Evolutionary conservation across 1,140 invertebrate species (phyloP), one percentile per base, ranked within the genome.

Genomic region (Zaprionus ghesquierei): DNA sequence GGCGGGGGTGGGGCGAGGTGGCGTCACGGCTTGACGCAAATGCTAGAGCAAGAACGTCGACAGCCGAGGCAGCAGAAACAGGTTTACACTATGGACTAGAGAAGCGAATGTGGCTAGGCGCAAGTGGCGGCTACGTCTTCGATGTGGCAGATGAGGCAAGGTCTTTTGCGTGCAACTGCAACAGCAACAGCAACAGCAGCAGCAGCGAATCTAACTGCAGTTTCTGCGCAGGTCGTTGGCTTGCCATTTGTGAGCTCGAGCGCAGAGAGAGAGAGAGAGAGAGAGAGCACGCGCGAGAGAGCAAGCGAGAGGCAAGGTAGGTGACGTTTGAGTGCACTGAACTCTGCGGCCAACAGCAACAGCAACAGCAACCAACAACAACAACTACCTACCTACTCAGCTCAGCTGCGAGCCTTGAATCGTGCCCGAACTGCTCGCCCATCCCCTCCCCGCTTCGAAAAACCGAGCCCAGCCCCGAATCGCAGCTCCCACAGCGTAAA

Each of bases 171-270:
- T 87, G 84, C 79, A 82, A 82, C 49, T 72, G 84, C 84, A 87
- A 70, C 61, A 71, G 46, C 59, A 62, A 63, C 46, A 84, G 68
- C 62, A 68, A 33, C 54, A 66, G 56, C 35, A 62, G 25, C 46
- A 72, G 49, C 62, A 60, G 49, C 60, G 54, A 87, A 89, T 84
- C 84, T 89, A 87, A 89, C 84, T 79, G 84, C 84, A 87, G 84
- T 79, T 89, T 89, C 79, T 84, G 84, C 84, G 79, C 82, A 86
- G 82, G 84, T 84, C 84, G 84, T 89, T 87, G 81, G 65, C 80
- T 62, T 60, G 53, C 31, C 72, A 89, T 80, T 78, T 81, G 78
- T 64, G 53, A 68, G 55, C 29, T 29, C 5, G 70, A 31, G 38
- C 3, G 27, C 3, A 27, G 61, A 54, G 38, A 51, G 15, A 74